Evolutionary conservation across 2,113 vertebrate species (phyloP), one percentile per base, ranked within the genome.

Genomic region (Tragelaphus buxtoni): DNA sequence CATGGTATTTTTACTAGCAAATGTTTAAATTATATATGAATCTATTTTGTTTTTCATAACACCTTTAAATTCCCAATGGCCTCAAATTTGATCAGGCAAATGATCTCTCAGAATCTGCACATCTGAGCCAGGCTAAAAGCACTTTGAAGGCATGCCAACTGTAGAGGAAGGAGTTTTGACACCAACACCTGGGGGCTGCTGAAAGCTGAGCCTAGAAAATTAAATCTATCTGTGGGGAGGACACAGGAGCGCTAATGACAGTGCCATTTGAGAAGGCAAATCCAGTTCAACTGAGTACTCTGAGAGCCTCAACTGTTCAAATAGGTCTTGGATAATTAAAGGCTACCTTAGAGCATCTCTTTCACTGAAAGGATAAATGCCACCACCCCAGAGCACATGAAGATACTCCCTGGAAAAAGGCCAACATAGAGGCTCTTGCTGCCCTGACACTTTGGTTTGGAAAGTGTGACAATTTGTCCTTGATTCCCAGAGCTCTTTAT

Each of bases 341-440:
- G 3, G 4, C 60, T 94, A 22, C 45, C 56, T 42, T 45, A 55
- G 13, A 53, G 12, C 22, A 30, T 17, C 3, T 24, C 30, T 63
- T 84, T 79, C 22, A 45, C 45, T 4, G 58, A 51, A 0, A 17
- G 0, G 51, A 79, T 28, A 82, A 88, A 10, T 4, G 9, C 2
- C 20, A 12, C 12, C 26, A 24, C 2, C 1, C 2, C 10, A 42
- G 6, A 69, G 42, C 1, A 0, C 24, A 12, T 17, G 10, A 94
- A 51, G 24, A 7, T 0, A 2, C 8, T 22, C 17, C 17, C 11
- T 2, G 3, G 5, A 10, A 72, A 84, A 94, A 16, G 32, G 13
- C 51, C 65, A n/a, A 22, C 3, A 6, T 0, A 0, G 11, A 9
- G 4, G 26, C 47, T 45, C 18, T 69, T 22, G 4, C 16, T 76